Evolutionary conservation across 2,888 invertebrate genomes (phyloP).

Genomic region (Drosophila borborema): DNA sequence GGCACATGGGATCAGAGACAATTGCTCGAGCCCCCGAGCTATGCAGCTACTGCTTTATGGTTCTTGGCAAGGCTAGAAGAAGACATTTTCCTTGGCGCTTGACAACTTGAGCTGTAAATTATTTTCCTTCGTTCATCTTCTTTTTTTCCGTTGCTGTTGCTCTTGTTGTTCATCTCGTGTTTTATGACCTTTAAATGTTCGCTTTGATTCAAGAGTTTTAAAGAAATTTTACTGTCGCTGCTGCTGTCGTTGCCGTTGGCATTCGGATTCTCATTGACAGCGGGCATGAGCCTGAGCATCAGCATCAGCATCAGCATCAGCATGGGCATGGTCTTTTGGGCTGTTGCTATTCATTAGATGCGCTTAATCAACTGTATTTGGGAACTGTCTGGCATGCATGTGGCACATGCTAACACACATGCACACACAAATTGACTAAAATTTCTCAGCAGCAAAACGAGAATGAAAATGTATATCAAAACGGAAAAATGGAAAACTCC

Average conservation of each 20-base stretch:
- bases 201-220: constrained; percentile 22
- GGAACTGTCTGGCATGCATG: constrained; percentile 29
- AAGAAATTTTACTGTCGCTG: constrained; percentile 17
- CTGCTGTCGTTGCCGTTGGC: constrained; percentile 5
- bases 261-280: constrained; percentile 5
- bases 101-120: constrained; percentile 11
- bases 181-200: constrained; percentile 34
- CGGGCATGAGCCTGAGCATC: not conserved
- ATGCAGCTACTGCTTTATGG: constrained; percentile 4
- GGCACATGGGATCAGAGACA: constrained; percentile 3
- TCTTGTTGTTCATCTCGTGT: not conserved
- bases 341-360: constrained; percentile 47
- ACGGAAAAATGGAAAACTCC: constrained; percentile 14
- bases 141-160: not conserved
- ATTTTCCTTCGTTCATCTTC: not conserved
- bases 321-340: constrained; percentile 1
- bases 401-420: constrained; percentile 12
- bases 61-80: not conserved
- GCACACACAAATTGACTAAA: constrained; percentile 27
- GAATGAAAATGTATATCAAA: constrained; percentile 13
- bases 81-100: not conserved
- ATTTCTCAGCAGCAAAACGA: constrained; percentile 4
- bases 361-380: constrained; percentile 45
- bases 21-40: not conserved
- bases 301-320: not conserved